Evolutionary conservation across 2,888 invertebrate genomes (phyloP).

Genomic region (Epinotia nisella): DNA sequence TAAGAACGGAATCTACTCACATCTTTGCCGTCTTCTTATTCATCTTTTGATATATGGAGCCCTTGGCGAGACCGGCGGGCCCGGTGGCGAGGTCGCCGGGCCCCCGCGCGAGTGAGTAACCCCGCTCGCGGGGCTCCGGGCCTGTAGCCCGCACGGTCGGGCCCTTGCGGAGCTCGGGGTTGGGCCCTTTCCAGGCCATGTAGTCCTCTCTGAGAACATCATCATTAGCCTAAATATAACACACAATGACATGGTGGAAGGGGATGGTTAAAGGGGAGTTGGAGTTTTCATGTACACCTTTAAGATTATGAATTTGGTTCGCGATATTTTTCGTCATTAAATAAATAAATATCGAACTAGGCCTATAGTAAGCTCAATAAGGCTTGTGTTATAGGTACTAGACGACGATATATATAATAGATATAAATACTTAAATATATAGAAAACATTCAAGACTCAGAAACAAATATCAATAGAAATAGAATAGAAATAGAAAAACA

Average conservation of each 20-base stretch:
- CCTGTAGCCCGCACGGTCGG: constrained; percentile 85
- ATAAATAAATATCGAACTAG: too few relatives aligned
- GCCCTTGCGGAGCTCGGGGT: constrained; percentile 85
- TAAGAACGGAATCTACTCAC: constrained; percentile 54
- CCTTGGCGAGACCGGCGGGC: constrained; percentile 90
- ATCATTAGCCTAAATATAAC: neutral
- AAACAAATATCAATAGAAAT: too few relatives aligned
- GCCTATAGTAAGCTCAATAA: too few relatives aligned
- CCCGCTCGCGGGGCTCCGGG: constrained; percentile 69
- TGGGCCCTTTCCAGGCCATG: constrained; percentile 93
- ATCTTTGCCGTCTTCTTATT: constrained; percentile 79
- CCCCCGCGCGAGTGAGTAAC: constrained; percentile 84
- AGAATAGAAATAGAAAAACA: too few relatives aligned
- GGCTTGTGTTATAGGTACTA: too few relatives aligned
- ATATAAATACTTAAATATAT: too few relatives aligned
- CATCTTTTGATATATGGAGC: constrained; percentile 90
- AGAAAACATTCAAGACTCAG: too few relatives aligned
- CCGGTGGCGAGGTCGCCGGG: constrained; percentile 88
- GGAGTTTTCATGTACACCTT: neutral
- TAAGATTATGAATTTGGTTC: too few relatives aligned
- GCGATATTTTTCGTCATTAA: too few relatives aligned
- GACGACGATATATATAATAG: too few relatives aligned
- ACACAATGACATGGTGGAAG: too few relatives aligned
- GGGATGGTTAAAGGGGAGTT: neutral
- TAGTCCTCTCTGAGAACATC: constrained; percentile 88